These are phyloP conservation scores for Craseonycteris thonglongyai DNA, from an alignment of 2,113 vertebrate genomes.

Conservation along the genomic window DNA sequence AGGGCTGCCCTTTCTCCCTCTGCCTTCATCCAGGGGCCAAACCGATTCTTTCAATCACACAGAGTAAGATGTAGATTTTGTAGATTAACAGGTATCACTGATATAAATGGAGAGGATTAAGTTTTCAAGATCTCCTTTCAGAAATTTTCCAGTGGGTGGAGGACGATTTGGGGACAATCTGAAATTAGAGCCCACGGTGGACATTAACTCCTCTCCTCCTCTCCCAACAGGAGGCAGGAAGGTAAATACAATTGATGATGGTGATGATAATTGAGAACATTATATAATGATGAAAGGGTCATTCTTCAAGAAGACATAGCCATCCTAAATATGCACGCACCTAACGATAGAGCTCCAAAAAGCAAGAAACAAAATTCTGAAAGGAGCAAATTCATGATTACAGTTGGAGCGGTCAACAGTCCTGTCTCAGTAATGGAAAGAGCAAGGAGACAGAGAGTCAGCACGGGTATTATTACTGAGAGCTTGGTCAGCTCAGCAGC, in stretches of 20 bases:
- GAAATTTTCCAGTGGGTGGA: not conserved
- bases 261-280: not conserved
- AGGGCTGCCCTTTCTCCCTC: not conserved
- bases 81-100: not conserved
- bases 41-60: not conserved
- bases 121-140: not conserved
- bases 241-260: not conserved
- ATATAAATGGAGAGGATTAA: not conserved
- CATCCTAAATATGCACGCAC: not conserved
- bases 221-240: not conserved
- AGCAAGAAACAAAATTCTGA: not conserved
- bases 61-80: not conserved
- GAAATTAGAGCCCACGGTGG: not conserved
- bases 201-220: not conserved
- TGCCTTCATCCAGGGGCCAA: not conserved
- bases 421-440: not conserved
- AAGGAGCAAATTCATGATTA: not conserved
- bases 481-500: not conserved
- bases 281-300: not conserved
- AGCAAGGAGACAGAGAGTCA: not conserved
- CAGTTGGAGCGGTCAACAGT: not conserved
- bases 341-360: not conserved
- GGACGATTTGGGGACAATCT: not conserved
- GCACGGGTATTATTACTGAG: not conserved
- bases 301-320: not conserved